These are phyloP conservation scores for Octomys mimax DNA, from an alignment of 2,797 vertebrate genomes.

Conservation along the genomic window DNA sequence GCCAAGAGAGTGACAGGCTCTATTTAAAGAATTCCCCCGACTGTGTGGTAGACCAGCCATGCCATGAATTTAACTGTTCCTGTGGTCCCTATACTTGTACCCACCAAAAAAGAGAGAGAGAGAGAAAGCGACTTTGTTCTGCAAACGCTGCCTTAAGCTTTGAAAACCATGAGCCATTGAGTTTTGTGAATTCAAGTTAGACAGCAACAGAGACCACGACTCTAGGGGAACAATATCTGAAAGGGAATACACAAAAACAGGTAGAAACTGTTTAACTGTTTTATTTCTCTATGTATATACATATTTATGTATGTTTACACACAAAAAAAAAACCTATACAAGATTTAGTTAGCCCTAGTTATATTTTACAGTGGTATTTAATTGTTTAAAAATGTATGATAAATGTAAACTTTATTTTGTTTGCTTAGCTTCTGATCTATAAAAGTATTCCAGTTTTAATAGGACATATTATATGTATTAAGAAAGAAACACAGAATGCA, in stretches of 20 bases:
- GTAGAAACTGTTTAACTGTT: slow-evolving; percentile 85
- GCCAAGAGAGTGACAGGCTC: slow-evolving; percentile 92
- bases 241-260: slow-evolving; percentile 83
- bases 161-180: slow-evolving; percentile 89
- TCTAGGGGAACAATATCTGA: slow-evolving; percentile 82
- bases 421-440: slow-evolving; percentile 49
- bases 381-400: slow-evolving; percentile 21
- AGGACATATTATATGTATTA: slow-evolving; percentile 28
- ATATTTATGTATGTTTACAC: slow-evolving; percentile 60
- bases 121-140: slow-evolving; percentile 91
- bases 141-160: slow-evolving; percentile 89
- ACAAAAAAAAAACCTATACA: background rate
- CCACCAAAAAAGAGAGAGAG: slow-evolving; percentile 85
- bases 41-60: slow-evolving; percentile 93
- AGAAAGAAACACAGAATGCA: slow-evolving; percentile 46
- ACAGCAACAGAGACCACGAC: slow-evolving; percentile 83
- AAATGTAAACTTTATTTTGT: background rate
- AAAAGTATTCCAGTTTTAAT: slow-evolving; percentile 60
- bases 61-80: slow-evolving; percentile 93
- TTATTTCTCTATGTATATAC: slow-evolving; percentile 68
- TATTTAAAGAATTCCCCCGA: slow-evolving; percentile 93
- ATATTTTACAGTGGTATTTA: slow-evolving; percentile 59
- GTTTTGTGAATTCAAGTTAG: slow-evolving; percentile 88
- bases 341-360: slow-evolving; percentile 51
- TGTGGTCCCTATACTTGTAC: slow-evolving; percentile 92